phyloP scores from a whole-genome alignment of 2,888 invertebrate genomes.

The Drosophila suboccidentalis region DNA sequence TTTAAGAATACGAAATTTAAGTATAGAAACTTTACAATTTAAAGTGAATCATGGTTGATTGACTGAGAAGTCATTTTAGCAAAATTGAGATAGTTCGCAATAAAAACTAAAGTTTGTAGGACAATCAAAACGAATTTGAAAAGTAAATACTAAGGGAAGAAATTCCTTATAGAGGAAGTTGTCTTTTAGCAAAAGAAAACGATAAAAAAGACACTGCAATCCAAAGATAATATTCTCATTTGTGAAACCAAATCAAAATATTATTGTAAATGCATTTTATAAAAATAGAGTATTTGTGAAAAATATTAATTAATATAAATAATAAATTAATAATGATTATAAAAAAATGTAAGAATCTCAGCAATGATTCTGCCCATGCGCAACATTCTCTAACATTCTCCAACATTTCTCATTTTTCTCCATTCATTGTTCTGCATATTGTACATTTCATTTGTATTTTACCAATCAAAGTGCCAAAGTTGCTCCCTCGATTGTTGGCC shows the following conservation, averaged over 20 bases:
- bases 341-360: neutral
- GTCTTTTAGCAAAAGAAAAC: neutral
- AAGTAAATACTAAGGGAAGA: too few species aligned
- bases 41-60: too few species aligned
- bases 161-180: neutral
- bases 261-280: neutral
- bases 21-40: too few species aligned
- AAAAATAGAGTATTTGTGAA: neutral
- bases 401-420: slow-evolving; percentile 18
- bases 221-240: neutral
- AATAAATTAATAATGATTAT: neutral
- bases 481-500: slow-evolving; percentile 8
- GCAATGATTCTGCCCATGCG: slow-evolving; percentile 13
- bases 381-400: slow-evolving; percentile 1
- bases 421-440: slow-evolving; percentile 7
- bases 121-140: too few species aligned
- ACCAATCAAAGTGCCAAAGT: slow-evolving; percentile 78
- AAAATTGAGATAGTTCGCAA: too few species aligned
- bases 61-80: too few species aligned
- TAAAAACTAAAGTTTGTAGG: too few species aligned
- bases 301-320: neutral
- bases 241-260: neutral
- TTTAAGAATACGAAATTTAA: too few species aligned
- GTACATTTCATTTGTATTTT: slow-evolving; percentile 25
- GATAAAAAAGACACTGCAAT: neutral